phyloP scores from a whole-genome alignment of 2,797 vertebrate species.

The Fratercula arctica region DNA sequence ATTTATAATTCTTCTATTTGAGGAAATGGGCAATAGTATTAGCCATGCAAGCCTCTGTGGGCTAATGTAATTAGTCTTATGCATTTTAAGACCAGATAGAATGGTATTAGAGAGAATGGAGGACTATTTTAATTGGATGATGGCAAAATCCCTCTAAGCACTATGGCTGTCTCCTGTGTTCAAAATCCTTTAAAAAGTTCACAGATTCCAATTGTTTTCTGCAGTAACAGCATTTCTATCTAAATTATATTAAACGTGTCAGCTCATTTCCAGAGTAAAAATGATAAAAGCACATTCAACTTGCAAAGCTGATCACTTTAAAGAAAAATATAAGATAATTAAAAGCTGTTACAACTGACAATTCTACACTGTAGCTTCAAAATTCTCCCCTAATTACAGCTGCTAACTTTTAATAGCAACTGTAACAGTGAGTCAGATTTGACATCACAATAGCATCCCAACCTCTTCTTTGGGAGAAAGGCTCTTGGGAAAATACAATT shows the following conservation, averaged over 20 bases:
- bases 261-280: slow-evolving; percentile 61
- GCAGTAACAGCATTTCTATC: slow-evolving; percentile 45
- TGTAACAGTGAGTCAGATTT: slow-evolving; percentile 61
- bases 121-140: slow-evolving; percentile 58
- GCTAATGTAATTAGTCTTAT: slow-evolving; percentile 62
- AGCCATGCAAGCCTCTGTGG: slow-evolving; percentile 53
- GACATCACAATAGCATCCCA: slow-evolving; percentile 34
- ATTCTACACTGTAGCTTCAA: slow-evolving; percentile 65
- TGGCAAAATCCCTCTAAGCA: slow-evolving; percentile 44
- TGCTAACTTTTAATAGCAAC: slow-evolving; percentile 68
- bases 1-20: slow-evolving; percentile 59
- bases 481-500: slow-evolving; percentile 21
- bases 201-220: slow-evolving; percentile 66
- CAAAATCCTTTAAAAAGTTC: slow-evolving; percentile 54
- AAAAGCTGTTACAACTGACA: slow-evolving; percentile 72
- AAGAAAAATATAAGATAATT: slow-evolving; percentile 67
- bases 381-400: slow-evolving; percentile 68
- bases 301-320: slow-evolving; percentile 64
- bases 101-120: slow-evolving; percentile 58
- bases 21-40: slow-evolving; percentile 57
- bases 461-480: slow-evolving; percentile 24
- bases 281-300: slow-evolving; percentile 63
- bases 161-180: slow-evolving; percentile 36
- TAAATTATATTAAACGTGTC: slow-evolving; percentile 64
- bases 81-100: slow-evolving; percentile 62